Conservation (phyloP, 2,888 invertebrate species). For the Drosophila anomelani region DNA sequence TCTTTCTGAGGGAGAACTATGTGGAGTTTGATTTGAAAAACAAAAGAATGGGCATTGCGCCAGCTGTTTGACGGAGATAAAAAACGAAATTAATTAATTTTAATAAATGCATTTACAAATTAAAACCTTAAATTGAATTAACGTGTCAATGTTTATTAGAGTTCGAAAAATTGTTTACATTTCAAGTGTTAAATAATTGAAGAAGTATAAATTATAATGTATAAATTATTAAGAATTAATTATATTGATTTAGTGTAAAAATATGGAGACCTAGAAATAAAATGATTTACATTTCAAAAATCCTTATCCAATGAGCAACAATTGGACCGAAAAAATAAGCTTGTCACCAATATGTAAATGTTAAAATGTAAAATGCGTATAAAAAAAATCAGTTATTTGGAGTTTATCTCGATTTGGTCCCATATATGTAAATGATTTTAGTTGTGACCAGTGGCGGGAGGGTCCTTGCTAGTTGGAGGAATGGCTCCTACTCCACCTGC, state of each 20-base stretch:
- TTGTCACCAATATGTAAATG: background rate
- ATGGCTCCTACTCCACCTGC: background rate
- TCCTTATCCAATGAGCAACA: too few relatives aligned
- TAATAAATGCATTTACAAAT: too few relatives aligned
- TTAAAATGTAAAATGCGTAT: background rate
- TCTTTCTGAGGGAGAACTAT: constrained; percentile 37
- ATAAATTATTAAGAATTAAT: background rate
- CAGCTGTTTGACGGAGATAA: constrained; percentile 4
- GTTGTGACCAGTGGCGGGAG: constrained; percentile 4
- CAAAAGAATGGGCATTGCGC: constrained; percentile 30
- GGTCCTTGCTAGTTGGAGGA: constrained; percentile 10
- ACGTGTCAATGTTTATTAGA: background rate
- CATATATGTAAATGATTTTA: background rate
- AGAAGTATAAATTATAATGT: background rate
- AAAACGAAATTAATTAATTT: background rate
- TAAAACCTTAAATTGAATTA: background rate
- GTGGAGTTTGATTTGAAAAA: constrained; percentile 29
- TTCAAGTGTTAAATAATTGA: background rate
- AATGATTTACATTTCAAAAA: background rate
- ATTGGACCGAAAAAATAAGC: background rate
- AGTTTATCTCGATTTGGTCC: background rate
- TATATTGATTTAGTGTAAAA: constrained; percentile 1
- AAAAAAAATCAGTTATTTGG: background rate
- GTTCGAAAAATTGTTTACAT: background rate
- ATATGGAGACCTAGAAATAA: background rate